Conservation (phyloP, 2,113 vertebrate genomes). For the Oncorhynchus clarkii region DNA sequence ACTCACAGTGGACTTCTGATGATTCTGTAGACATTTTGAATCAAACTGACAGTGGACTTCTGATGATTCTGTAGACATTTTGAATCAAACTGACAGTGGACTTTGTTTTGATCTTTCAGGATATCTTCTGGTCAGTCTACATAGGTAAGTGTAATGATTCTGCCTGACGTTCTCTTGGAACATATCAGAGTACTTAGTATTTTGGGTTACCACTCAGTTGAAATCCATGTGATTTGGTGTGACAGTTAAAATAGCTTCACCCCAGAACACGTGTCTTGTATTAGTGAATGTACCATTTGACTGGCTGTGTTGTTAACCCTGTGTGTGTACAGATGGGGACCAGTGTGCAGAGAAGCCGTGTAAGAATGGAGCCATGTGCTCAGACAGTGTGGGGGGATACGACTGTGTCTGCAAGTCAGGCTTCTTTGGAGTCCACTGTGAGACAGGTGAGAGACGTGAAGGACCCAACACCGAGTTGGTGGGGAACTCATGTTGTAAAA, state of each 20-base stretch:
- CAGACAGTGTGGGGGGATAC: slow-evolving; percentile 77
- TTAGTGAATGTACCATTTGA: not conserved
- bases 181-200: not conserved
- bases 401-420: slow-evolving; percentile 78
- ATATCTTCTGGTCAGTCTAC: slow-evolving; percentile 80
- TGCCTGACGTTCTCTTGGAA: not conserved
- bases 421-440: slow-evolving; percentile 72
- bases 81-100: not conserved
- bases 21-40: too few relatives aligned
- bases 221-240: too few relatives aligned
- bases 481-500: too few relatives aligned
- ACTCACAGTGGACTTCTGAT: too few relatives aligned
- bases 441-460: slow-evolving; percentile 56
- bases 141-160: slow-evolving; percentile 66
- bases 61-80: too few relatives aligned
- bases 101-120: slow-evolving; percentile 58
- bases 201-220: not conserved
- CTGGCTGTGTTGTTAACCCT: not conserved
- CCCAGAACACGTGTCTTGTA: not conserved
- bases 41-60: too few relatives aligned
- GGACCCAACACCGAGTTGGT: not conserved
- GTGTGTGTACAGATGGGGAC: slow-evolving; percentile 70
- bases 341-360: slow-evolving; percentile 73
- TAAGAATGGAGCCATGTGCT: slow-evolving; percentile 77
- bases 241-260: not conserved